Base-by-base conservation (phyloP, 30 jellyfish, hydroid and myxozoan species). In the Aurelia aurita region DNA sequence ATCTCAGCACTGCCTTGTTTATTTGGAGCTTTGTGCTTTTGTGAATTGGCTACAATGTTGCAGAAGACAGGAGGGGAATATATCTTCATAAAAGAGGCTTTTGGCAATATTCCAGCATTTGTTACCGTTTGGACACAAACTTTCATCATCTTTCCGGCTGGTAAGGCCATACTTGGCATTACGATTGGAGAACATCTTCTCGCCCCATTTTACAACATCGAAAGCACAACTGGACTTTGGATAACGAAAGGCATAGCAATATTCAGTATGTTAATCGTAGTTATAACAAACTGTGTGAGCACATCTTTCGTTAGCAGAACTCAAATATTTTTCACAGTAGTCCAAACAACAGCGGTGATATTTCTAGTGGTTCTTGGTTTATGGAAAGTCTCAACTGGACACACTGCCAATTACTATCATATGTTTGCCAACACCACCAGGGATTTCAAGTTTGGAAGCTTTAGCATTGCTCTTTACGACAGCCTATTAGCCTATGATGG, bases 401-500 rank as follows among this genome's bases (percentile, higher is more conserved):
- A 75, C 21, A 49, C 31, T 2, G 14, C 57, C 18, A 75, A 54
- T 16, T 75, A 54, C 34, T 3, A 12, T 12, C 34, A 15, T 2
- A 75, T 75, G 87, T 75, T 75, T 31, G 51, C 51, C 13, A 32
- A 34, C 34, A 58, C 63, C 8, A 25, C 25, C 5, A 39, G 51
- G 16, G 19, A 23, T 57, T 28, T 21, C 1, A 28, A 75, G 15
- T 15, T 34, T 22, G 61, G 77, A 66, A 57, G 57, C 39, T 75
- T 75, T 31, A 49, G 77, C 16, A 14, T 75, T 11, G 87, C 87
- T 12, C 59, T 75, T 3, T 49, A 54, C 45, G 77, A 59, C 45
- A 77, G 61, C 25, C 34, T 75, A 16, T 75, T 77, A 77, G 57
- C 76, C 29, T 75, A 47, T 53, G 87, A 51, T 21, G 87, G 63